Evolutionary conservation across 2,113 vertebrate genomes (phyloP), one percentile per base, ranked within the genome.

Genomic region (Labeo rohita): DNA sequence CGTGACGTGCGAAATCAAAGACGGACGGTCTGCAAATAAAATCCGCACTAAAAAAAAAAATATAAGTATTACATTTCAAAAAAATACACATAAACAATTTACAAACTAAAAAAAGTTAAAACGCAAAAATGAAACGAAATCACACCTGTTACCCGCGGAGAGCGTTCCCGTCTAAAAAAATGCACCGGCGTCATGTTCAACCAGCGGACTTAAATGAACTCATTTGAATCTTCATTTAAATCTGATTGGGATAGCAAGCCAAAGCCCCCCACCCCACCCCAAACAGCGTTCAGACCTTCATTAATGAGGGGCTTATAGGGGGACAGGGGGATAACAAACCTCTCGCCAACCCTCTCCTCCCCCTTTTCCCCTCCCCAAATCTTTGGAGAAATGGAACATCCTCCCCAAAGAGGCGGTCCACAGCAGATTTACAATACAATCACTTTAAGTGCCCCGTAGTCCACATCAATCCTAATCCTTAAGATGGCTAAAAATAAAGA

Each of bases 401-500:
- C 86, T 81, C 66, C 89, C 88, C 85, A 90, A 89, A 90, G 83
- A 84, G 76, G 84, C 78, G 92, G 95, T 92, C 91, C 93, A 63
- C 95, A 91, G 91, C 96, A 97, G 98, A 98, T 97, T 98, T 97
- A 99, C 96, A 97, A 98, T 96, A 98, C 98, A 99, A 99, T 99
- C 98, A 98, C 97, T 97, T 95, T 98, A 98, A 99, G 98, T 98
- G 98, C 97, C 96, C 96, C 95, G 96, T 96, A 97, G 97, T 97
- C 97, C 96, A 97, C 98, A 98, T 97, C 97, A 97, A 98, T 97
- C 97, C 97, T 99, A 99, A 99, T 98, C 98, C 97, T 97, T 97
- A 97, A 97, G 96, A 99, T 98, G 97, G 96, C 98, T 99, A 99
- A 98, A 99, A 99, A 99, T 99, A 99, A 99, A 99, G 97, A 97